Percentiles rank a stretch among this genome's conserved stretches.
These are phyloP conservation scores for Nipponia nippon DNA, from an alignment of 2,113 vertebrate genomes.

Conservation along the genomic window DNA sequence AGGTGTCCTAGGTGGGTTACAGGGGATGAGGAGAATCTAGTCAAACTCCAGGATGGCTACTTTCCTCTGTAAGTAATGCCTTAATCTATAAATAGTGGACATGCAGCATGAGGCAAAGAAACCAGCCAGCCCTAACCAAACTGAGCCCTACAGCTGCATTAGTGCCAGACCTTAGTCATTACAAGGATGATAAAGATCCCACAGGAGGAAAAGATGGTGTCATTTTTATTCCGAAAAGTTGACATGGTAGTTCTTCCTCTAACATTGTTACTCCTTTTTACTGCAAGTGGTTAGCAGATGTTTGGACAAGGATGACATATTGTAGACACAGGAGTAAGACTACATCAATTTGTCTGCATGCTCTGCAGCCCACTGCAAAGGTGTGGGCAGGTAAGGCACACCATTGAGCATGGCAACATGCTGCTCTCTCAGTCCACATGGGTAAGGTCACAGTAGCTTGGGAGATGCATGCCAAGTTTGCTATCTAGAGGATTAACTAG, in stretches of 20 bases:
- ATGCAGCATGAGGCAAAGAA: not conserved
- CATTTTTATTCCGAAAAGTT: not conserved
- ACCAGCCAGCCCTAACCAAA: not conserved
- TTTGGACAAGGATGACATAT: not conserved
- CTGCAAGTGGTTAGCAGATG: not conserved
- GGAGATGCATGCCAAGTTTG: not conserved
- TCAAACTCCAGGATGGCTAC: not conserved
- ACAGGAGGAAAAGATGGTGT: not conserved
- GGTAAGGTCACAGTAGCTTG: rapidly evolving
- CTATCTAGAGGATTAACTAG: not conserved
- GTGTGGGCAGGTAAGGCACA: not conserved
- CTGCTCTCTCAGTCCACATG: not conserved
- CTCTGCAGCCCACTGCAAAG: not conserved
- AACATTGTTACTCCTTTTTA: not conserved
- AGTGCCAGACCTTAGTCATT: not conserved
- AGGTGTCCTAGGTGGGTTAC: not conserved
- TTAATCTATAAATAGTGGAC: not conserved
- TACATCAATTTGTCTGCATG: not conserved
- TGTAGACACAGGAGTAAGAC: not conserved
- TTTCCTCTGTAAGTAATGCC: not conserved
- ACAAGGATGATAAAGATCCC: not conserved
- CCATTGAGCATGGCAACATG: not conserved
- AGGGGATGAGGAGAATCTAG: not conserved
- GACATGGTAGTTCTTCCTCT: not conserved
- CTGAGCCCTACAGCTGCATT: not conserved